Base-by-base conservation (phyloP, 2,888 invertebrate genomes). In the Volucella bombylans region DNA sequence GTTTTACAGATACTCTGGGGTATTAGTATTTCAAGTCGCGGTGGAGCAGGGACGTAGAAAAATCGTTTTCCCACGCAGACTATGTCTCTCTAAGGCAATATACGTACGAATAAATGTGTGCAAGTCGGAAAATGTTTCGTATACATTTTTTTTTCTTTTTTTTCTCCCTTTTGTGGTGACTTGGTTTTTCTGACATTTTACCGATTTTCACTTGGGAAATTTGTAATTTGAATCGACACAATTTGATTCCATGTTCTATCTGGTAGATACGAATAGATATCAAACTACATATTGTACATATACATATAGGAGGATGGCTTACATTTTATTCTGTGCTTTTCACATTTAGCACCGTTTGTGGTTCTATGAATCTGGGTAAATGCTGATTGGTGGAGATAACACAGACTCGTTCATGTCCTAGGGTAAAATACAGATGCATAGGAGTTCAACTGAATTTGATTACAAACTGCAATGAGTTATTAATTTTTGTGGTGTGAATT, bases 181-280 rank as follows among this genome's bases (percentile, higher is more conserved):
- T 74, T 69, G 57, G 52, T 59, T 74, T 83, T 74, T 52, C 64
- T 74, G 79, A 65, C 73, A 68, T 64, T 79, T 67, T 65, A 65
- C 52, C 65, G 76, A 62, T 67, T 81, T 67, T 68, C 71, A 71
- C 76, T 81, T 57, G 81, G 81, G 81, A 85, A 76, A 81, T 72
- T 85, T 85, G 85, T 77, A 72, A 81, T 72, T 67, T 54, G 81
- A 81, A 77, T 77, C 85, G 76, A 76, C 76, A 76, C 62, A 76
- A 49, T 67, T 73, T 41, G 64, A 73, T 82, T 79, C 15, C 49
- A 68, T 78, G 49, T 78, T 69, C 57, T 69, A 45, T 31, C 47
- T 15, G 49, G 14, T n/a, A 41, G 68, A 45, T 71, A 52, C 31
- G 31, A 65, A 57, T 65, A 23, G 14, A 50, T 68, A n/a, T 31